Evolutionary conservation across 2,113 vertebrate species (phyloP), one percentile per base, ranked within the genome.

Genomic region (Hiodon alosoides): DNA sequence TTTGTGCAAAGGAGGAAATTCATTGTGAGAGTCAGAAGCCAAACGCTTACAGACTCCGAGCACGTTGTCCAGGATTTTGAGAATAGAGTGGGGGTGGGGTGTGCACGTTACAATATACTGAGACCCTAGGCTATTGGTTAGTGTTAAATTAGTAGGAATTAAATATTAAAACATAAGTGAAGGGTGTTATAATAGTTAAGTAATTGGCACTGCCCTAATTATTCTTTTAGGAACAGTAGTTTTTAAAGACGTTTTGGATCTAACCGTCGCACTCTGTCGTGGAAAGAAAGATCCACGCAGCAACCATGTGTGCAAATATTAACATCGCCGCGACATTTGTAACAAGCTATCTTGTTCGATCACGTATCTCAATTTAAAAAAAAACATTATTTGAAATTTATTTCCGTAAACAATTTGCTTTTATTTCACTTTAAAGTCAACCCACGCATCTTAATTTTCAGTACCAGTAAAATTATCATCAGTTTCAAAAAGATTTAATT

Each of bases 71-170:
- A 68, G 59, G 62, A 47, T 67, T 66, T 81, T 87, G 85, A 83
- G 86, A 86, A 74, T 77, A 69, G 67, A 73, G 16, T 81, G 83
- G 82, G 86, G 86, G 84, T 83, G 84, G 85, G 67, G 54, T 53
- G 11, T 10, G 47, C 50, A 47, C n/a, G 58, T 54, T 6, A 55
- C 10, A 16, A 13, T 65, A n/a, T 66, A n/a, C 58, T 14, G 58
- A 14, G 48, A 68, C 50, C 14, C 31, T 31, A 2, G 31, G 31
- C 8, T 9, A 9, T 66, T 46, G 6, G 17, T 47, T 46, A 6
- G 8, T 47, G 4, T 31, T 1, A 62, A 17, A 14, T 61, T 3
- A 2, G 1, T 61, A 14, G 31, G 31, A 31, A 31, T 31, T 31
- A 31, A 31, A 3, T 31, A 64, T 64, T 5, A 8, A 62, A 61